phyloP scores from a whole-genome alignment of 2,113 vertebrate genomes.

The Ornithorhynchus anatinus region DNA sequence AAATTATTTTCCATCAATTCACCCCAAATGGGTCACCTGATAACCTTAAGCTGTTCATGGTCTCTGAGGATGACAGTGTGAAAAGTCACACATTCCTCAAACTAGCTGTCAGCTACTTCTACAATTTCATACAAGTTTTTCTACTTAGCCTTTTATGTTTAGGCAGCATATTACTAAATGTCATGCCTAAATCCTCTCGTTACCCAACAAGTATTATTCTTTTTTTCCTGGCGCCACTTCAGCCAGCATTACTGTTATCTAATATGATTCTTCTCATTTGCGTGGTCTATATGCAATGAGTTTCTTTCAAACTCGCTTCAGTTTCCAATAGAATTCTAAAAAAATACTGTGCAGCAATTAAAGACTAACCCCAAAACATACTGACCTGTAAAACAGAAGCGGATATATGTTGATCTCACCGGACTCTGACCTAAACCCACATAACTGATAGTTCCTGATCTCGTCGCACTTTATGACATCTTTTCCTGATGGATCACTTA shows the following conservation, averaged over 20 bases:
- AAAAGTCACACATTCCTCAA: conserved; percentile 38
- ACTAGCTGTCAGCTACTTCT: conserved; percentile 41
- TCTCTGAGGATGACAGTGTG: conserved; percentile 8
- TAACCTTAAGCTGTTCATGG: conserved; percentile 30
- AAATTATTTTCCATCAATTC: conserved; percentile 21
- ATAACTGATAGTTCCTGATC: not conserved
- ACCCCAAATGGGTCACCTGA: conserved; percentile 20
- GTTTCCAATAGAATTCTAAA: conserved; percentile 44
- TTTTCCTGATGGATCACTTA: not conserved
- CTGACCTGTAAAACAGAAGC: conserved; percentile 33
- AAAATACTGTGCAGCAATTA: conserved; percentile 58
- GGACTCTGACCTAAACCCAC: not conserved
- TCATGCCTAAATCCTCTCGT: conserved; percentile 31
- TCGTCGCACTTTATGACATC: not conserved
- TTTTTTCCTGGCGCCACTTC: conserved; percentile 29
- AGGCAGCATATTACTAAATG: conserved; percentile 49
- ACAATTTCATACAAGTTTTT: conserved; percentile 44
- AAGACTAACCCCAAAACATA: conserved; percentile 38
- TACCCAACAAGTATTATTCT: conserved; percentile 36
- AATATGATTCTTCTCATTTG: conserved; percentile 38
- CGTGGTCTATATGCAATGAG: conserved; percentile 51
- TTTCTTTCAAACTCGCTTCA: conserved; percentile 34
- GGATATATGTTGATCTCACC: conserved; percentile 26
- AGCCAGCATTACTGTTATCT: conserved; percentile 44
- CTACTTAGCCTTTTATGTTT: conserved; percentile 54